phyloP scores from a whole-genome alignment of 2,888 invertebrate genomes.

The Seira sanloemensis region DNA sequence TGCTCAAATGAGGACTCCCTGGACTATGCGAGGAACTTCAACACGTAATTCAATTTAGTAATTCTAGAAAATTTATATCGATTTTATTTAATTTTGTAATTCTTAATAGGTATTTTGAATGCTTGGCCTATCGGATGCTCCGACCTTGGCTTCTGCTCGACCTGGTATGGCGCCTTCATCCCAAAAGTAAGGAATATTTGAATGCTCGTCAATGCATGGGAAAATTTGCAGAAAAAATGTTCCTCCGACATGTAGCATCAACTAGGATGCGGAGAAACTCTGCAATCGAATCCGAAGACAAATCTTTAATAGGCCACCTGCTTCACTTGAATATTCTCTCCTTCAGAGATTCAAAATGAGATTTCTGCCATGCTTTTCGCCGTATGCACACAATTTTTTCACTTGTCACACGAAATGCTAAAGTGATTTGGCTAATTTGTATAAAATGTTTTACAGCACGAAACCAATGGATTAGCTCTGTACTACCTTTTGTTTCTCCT shows the following conservation, averaged over 20 bases:
- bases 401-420: neutral
- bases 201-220: neutral
- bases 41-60: neutral
- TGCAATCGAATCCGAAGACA: too few relatives aligned
- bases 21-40: neutral
- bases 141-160: neutral
- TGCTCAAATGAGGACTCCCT: neutral
- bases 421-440: neutral
- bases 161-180: neutral
- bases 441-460: conserved; percentile 2
- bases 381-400: neutral
- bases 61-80: too few relatives aligned
- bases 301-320: neutral
- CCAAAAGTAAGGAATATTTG: neutral
- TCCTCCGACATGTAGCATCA: too few relatives aligned
- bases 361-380: conserved; percentile 6
- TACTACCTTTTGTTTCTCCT: conserved; percentile 5
- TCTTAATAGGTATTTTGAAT: too few relatives aligned
- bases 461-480: neutral
- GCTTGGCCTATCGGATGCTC: neutral
- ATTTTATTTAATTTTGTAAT: too few relatives aligned
- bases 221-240: too few relatives aligned
- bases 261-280: too few relatives aligned
- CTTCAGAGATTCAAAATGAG: neutral
- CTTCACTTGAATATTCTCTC: neutral